phyloP scores from a whole-genome alignment of 2,888 invertebrate species.

The Drosophila cognata region DNA sequence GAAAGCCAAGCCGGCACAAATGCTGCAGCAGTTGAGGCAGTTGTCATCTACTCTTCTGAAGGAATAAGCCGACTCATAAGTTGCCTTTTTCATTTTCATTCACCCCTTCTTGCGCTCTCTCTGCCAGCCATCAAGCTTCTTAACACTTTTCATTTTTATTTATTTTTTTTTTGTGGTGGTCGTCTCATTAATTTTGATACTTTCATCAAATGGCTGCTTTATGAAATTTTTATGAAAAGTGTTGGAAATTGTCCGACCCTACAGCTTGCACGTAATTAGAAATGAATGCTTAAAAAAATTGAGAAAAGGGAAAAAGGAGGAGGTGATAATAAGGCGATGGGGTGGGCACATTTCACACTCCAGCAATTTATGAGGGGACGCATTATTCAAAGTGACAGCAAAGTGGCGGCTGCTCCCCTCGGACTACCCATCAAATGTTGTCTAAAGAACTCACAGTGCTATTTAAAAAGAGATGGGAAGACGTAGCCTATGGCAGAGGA shows the following conservation, averaged over 20 bases:
- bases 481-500: background rate
- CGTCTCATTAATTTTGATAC: constrained; percentile 50
- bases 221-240: constrained; percentile 48
- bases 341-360: constrained; percentile 35
- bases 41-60: constrained; percentile 41
- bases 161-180: constrained; percentile 26
- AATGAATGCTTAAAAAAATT: constrained; percentile 14
- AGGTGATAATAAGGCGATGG: background rate
- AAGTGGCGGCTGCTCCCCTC: constrained; percentile 38
- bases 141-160: background rate
- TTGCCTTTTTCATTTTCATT: constrained; percentile 21
- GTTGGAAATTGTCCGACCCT: constrained; percentile 38
- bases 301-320: background rate
- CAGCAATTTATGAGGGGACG: constrained; percentile 60
- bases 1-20: background rate
- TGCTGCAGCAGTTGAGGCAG: constrained; percentile 18
- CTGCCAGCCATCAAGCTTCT: background rate
- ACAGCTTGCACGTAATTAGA: constrained; percentile 57
- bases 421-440: constrained; percentile 66
- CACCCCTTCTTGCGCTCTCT: background rate
- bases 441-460: constrained; percentile 32
- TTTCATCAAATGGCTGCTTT: constrained; percentile 49
- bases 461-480: background rate
- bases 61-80: constrained; percentile 51
- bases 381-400: constrained; percentile 70